These are phyloP conservation scores for Allolobophora icterica DNA, from an alignment of 2,888 invertebrate genomes.

Conservation along the genomic window DNA sequence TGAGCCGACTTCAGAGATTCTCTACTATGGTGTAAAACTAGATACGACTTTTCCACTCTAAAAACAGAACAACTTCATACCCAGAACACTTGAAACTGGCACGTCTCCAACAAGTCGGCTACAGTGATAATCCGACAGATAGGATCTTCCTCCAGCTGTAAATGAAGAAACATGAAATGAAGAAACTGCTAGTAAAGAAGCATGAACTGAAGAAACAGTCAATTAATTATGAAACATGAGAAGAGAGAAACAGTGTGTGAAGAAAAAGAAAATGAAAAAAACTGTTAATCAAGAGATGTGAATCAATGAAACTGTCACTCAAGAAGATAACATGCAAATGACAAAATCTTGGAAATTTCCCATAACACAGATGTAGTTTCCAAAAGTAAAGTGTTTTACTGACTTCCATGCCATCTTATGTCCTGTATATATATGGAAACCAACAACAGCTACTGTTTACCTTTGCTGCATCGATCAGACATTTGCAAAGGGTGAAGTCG, in stretches of 20 bases:
- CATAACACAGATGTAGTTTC: not conserved
- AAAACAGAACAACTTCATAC: slow-evolving; percentile 53
- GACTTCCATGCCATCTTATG: not conserved
- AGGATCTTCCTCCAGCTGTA: slow-evolving; percentile 76
- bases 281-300: too few species aligned
- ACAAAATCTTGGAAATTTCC: not conserved
- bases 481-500: slow-evolving; percentile 97
- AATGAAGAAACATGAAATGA: slow-evolving; percentile 7
- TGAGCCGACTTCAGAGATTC: not conserved
- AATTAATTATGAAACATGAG: not conserved
- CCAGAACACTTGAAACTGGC: slow-evolving; percentile 92
- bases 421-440: not conserved
- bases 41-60: not conserved
- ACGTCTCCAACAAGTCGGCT: slow-evolving; percentile 88
- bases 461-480: slow-evolving; percentile 78
- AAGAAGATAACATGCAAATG: not conserved
- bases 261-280: not conserved
- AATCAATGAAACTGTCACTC: too few species aligned
- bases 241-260: not conserved
- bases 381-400: not conserved
- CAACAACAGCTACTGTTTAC: slow-evolving; percentile 27
- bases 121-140: slow-evolving; percentile 85
- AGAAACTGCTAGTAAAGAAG: not conserved
- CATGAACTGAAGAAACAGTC: not conserved
- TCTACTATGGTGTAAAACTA: not conserved